Base-by-base conservation (phyloP, 2,113 vertebrate genomes). In the Rhizomys pruinosus region DNA sequence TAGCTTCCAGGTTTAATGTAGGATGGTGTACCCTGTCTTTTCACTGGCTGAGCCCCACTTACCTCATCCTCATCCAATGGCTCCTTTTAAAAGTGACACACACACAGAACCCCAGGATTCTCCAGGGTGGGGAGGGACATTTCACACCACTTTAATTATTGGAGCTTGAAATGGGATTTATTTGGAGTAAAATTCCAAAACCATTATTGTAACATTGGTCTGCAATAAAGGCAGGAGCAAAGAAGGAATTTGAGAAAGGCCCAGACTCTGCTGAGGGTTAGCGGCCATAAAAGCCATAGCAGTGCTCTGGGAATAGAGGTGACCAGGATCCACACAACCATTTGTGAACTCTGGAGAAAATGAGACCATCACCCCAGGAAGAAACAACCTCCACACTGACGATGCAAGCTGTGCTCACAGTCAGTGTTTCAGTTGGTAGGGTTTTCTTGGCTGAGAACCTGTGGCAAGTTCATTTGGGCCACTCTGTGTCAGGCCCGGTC, bases 101-200 rank as follows among this genome's bases (percentile, higher is more conserved):
- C 1, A n/a, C n/a, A n/a, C 34, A 63, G 42, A 72, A 44, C 19
- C 23, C 23, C 15, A 20, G 1, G 9, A 10, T 55, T 59, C 15
- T 57, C n/a, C 17, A 32, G 5, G 69, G 37, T 22, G 0, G 11
- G n/a, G 12, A 7, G 22, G 47, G 32, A 72, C 25, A 68, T 7
- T 8, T 19, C 61, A 42, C 10, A 20, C 11, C 69, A 0, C 68
- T 91, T 89, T 86, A 71, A 10, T 5, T 74, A 61, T 13, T 78
- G 27, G 61, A 71, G 23, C 89, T 93, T 57, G 57, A 64, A 74
- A 82, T 87, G 84, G 55, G 34, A 68, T 96, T 91, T 92, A 69
- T 92, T 87, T 52, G 13, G 11, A 23, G 32, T 64, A 77, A 94
- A 57, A 7, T 9, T 74, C 86, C 64, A 81, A 80, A 92, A 78